Base-by-base conservation (phyloP, 1,140 invertebrate species). In the Drosophila leontia region DNA sequence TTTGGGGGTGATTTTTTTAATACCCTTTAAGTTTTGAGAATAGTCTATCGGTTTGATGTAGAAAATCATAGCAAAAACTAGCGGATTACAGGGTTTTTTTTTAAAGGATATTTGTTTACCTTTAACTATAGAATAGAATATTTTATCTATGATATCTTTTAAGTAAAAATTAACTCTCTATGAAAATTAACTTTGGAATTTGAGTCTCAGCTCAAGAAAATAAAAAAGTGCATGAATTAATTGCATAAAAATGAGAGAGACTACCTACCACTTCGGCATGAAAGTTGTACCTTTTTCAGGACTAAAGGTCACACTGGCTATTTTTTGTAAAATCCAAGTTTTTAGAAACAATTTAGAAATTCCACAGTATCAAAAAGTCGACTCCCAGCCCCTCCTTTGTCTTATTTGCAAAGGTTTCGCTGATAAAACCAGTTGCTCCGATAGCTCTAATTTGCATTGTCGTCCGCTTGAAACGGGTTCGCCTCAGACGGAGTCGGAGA, bases 381-480 rank as follows among this genome's bases (percentile, higher is more conserved):
- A 45, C 11, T 42, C 6, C 2, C 34, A 11, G 12, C 13, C 3
- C 9, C 1, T 23, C 11, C 13, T 29, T n/a, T 3, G 17, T 39
- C 41, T 70, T 69, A 35, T 75, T 69, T 61, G 74, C 68, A 70
- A 80, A 88, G 60, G 60, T 74, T 75, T 75, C 29, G 76, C 64
- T 50, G 64, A 78, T 56, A 74, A 72, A 88, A 88, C 85, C 81
- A 88, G 85, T 90, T 83, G 58, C 76, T 80, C 65, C 69, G 75
- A 83, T 64, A 79, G 80, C 85, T 79, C 78, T 90, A 85, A 88
- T 88, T 88, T 88, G 85, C 85, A 88, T 88, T 88, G 87, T 53
- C 42, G 82, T 61, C 53, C 41, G 32, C 55, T 56, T 26, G 23
- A 61, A 79, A 67, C 64, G 63, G 60, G 78, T 80, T 80, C 59